phyloP scores from a whole-genome alignment of 2,888 invertebrate species.

The Limnephilus auricula region DNA sequence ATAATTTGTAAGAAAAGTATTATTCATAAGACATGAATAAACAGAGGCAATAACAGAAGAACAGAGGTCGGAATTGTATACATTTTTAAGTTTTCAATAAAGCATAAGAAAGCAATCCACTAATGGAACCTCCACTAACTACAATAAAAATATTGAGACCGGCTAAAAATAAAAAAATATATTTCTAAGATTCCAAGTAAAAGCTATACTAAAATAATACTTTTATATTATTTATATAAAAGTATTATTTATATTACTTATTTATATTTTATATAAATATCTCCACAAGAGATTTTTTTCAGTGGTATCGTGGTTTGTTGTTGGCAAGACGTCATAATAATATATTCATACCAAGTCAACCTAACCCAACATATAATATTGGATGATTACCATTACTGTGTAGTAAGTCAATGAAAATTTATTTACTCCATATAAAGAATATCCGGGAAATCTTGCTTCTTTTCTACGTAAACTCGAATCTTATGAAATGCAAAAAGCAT shows the following conservation, averaged over 20 bases:
- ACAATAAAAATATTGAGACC: background rate
- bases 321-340: no score
- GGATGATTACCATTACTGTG: no score
- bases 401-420: no score
- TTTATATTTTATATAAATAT: background rate
- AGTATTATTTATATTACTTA: no score
- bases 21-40: background rate
- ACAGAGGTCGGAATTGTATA: background rate
- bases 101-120: slow-evolving; percentile 8
- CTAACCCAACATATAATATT: no score
- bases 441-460: no score
- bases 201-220: background rate
- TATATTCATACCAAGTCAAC: no score
- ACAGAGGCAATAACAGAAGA: background rate
- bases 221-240: no score
- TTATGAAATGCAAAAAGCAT: no score
- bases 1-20: no score
- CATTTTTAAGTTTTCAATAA: background rate
- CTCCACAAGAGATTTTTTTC: background rate
- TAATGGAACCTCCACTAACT: background rate
- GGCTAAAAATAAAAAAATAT: background rate
- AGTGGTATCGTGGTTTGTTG: background rate
- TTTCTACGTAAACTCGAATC: no score
- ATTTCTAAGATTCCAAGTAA: background rate
- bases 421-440: no score